Evolutionary conservation across 1,140 invertebrate genomes (phyloP).

Genomic region (Diprion similis): DNA sequence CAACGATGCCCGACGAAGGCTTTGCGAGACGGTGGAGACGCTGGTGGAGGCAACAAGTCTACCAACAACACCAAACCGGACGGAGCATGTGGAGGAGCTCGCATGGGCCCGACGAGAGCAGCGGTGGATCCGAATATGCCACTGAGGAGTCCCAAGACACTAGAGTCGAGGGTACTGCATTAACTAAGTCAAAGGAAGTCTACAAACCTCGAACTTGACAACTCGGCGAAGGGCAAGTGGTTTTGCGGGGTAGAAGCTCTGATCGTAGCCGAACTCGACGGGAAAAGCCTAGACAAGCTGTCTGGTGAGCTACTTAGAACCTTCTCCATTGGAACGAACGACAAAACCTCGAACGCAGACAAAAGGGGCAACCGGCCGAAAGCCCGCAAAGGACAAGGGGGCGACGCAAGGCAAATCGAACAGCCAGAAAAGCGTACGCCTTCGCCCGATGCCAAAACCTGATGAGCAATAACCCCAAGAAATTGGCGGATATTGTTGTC

Average conservation of each 20-base stretch:
- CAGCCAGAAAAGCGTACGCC: neutral
- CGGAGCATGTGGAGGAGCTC: neutral
- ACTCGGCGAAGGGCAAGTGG: neutral
- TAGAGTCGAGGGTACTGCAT: neutral
- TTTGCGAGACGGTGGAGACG: no score
- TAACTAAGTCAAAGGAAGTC: neutral
- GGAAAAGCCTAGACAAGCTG: neutral
- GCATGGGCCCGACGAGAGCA: neutral
- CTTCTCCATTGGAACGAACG: no score
- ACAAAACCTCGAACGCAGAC: neutral
- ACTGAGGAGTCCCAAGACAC: neutral
- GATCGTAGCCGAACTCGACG: no score
- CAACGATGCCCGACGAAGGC: neutral
- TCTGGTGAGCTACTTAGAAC: neutral
- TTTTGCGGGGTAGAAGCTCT: neutral
- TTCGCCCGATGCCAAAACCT: slow-evolving; percentile 23
- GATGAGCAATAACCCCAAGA: slow-evolving; percentile 21
- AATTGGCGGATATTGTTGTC: slow-evolving; percentile 19
- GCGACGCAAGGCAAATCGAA: neutral
- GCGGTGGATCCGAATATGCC: neutral
- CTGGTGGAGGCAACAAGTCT: neutral
- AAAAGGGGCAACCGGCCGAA: neutral
- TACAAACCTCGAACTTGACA: no score
- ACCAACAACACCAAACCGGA: neutral
- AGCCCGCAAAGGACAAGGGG: neutral